Conservation (phyloP, 2,113 vertebrate species). For the Myanophis thanlyinensis region DNA sequence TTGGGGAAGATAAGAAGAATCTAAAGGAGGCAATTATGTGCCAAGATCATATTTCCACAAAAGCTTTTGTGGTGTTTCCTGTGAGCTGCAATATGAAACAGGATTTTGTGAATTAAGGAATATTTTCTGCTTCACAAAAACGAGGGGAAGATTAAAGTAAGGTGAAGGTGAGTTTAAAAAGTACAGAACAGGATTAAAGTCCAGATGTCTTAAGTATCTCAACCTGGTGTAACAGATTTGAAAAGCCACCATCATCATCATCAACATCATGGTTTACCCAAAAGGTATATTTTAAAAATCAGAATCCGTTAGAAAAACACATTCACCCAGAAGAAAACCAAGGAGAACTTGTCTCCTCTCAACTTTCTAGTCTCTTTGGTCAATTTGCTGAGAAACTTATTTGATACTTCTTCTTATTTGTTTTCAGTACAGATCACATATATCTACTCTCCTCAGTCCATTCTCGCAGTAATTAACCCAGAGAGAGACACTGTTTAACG, state of each 20-base stretch:
- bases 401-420: not conserved
- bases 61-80: slow-evolving; percentile 59
- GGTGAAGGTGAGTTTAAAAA: not conserved
- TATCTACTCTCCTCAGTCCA: slow-evolving; percentile 29
- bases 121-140: not conserved
- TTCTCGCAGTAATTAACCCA: not conserved
- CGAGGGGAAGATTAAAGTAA: not conserved
- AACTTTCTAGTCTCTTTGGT: slow-evolving; percentile 16
- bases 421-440: slow-evolving; percentile 9
- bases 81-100: slow-evolving; percentile 42
- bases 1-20: slow-evolving; percentile 65
- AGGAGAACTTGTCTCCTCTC: slow-evolving; percentile 13
- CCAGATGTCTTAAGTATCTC: slow-evolving; percentile 32
- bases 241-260: slow-evolving; percentile 10
- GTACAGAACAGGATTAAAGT: slow-evolving; percentile 10
- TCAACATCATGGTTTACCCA: slow-evolving; percentile 10
- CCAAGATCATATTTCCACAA: slow-evolving; percentile 66
- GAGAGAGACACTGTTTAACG: not conserved
- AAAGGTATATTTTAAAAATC: not conserved
- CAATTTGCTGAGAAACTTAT: not conserved
- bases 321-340: slow-evolving; percentile 35
- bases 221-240: not conserved
- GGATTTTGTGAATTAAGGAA: slow-evolving; percentile 48
- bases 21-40: slow-evolving; percentile 66
- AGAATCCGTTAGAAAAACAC: slow-evolving; percentile 10